These are phyloP conservation scores for Protonemura montana DNA, from an alignment of 2,888 invertebrate species.

Conservation along the genomic window DNA sequence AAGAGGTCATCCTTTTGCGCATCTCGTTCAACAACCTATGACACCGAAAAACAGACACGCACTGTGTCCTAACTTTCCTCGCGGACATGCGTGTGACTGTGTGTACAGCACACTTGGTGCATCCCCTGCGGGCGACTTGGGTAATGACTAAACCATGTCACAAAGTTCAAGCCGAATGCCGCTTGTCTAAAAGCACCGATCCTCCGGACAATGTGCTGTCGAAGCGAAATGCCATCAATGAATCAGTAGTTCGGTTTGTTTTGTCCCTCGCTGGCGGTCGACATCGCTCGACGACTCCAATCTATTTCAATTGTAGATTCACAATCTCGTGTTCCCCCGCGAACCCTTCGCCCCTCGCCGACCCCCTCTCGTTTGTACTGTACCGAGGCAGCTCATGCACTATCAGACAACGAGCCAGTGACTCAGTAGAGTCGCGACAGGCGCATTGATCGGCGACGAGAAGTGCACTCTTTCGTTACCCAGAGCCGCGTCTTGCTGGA, in stretches of 20 bases:
- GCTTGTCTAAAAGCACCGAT: too few species aligned
- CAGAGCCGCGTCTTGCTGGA: not conserved
- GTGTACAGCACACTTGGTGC: not conserved
- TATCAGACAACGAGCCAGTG: not conserved
- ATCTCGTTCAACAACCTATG: not conserved
- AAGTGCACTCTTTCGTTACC: not conserved
- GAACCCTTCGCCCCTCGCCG: not conserved
- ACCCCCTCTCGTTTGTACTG: not conserved
- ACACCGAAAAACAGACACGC: not conserved
- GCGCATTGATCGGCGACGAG: not conserved
- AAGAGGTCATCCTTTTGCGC: not conserved
- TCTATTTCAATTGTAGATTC: not conserved
- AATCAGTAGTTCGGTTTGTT: constrained; percentile 13
- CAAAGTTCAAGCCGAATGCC: not conserved
- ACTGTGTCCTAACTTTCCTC: not conserved
- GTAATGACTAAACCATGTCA: not conserved
- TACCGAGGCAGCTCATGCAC: too few species aligned
- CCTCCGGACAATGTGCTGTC: too few species aligned
- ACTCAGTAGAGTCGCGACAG: not conserved
- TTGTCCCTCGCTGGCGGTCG: constrained; percentile 12
- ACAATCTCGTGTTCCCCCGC: not conserved
- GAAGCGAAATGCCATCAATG: not conserved
- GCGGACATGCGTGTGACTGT: not conserved
- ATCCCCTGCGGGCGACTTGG: not conserved
- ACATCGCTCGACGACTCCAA: not conserved